Evolutionary conservation across 2,797 vertebrate genomes (phyloP).

Genomic region (Syndactyla subalaris): DNA sequence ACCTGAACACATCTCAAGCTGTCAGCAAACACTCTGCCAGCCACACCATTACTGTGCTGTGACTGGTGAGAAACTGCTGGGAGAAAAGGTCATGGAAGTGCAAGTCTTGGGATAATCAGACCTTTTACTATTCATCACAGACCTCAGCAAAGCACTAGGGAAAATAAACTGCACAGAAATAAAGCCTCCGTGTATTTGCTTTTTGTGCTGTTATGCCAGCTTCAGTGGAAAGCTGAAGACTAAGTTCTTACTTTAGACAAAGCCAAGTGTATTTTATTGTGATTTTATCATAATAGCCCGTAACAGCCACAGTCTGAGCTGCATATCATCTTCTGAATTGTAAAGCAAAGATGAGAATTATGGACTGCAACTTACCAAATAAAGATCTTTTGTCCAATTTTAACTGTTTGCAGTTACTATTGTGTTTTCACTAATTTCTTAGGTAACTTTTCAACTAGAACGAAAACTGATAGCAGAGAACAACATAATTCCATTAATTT

Average conservation of each 20-base stretch:
- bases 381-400: not conserved
- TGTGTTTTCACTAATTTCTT: not conserved
- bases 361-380: not conserved
- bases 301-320: not conserved
- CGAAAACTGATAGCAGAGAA: not conserved
- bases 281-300: not conserved
- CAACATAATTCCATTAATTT: not conserved
- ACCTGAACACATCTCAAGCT: slow-evolving; percentile 3
- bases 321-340: not conserved
- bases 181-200: not conserved
- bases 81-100: slow-evolving; percentile 29
- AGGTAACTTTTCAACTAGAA: not conserved
- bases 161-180: not conserved
- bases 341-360: not conserved
- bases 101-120: slow-evolving; percentile 44
- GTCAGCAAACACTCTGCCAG: slow-evolving; percentile 60
- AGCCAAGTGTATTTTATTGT: not conserved
- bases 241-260: not conserved
- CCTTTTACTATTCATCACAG: slow-evolving; percentile 70
- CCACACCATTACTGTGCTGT: slow-evolving; percentile 4
- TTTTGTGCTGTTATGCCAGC: not conserved
- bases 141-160: not conserved
- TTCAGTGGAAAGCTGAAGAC: not conserved
- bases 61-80: slow-evolving; percentile 59
- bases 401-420: not conserved